Evolutionary conservation across 2,888 invertebrate genomes (phyloP).

Genomic region (Melieria omissa): DNA sequence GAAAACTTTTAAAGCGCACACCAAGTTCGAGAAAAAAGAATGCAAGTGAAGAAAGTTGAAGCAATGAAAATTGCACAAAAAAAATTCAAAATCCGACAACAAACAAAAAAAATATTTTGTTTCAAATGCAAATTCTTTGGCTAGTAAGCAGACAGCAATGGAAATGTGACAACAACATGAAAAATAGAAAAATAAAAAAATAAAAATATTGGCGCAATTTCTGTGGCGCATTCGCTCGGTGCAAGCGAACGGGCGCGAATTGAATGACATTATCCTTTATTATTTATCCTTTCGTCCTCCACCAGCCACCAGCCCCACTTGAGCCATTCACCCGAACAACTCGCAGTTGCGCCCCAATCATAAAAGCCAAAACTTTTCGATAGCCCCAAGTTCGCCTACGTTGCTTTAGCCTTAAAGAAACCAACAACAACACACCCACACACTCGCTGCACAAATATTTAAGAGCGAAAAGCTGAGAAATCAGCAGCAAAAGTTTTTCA

Average conservation of each 20-base stretch:
- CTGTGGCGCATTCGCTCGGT: not conserved
- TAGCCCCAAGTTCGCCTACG: too few relatives aligned
- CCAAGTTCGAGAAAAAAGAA: slow-evolving; percentile 6
- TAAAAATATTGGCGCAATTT: slow-evolving; percentile 30
- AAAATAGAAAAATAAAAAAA: slow-evolving; percentile 22
- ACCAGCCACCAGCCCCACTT: slow-evolving; percentile 27
- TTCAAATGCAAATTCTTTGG: slow-evolving; percentile 16
- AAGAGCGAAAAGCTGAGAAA: slow-evolving; percentile 18
- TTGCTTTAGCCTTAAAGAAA: too few relatives aligned
- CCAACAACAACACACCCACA: not conserved
- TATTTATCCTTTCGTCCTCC: slow-evolving; percentile 59
- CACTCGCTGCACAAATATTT: not conserved
- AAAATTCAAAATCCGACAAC: slow-evolving; percentile 18
- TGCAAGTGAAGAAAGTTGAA: slow-evolving; percentile 9
- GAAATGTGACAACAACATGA: slow-evolving; percentile 4
- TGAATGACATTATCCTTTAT: slow-evolving; percentile 63
- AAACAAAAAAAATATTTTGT: slow-evolving; percentile 1
- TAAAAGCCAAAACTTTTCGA: slow-evolving; percentile 21
- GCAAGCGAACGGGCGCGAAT: slow-evolving; percentile 45
- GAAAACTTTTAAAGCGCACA: slow-evolving; percentile 7
- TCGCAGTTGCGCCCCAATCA: not conserved
- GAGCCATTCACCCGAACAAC: slow-evolving; percentile 23
- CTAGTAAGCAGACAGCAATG: slow-evolving; percentile 9
- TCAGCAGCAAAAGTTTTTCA: slow-evolving; percentile 53
- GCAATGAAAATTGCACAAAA: slow-evolving; percentile 17